Base-by-base conservation (phyloP, 1,140 invertebrate genomes). In the Bombus superbus region DNA sequence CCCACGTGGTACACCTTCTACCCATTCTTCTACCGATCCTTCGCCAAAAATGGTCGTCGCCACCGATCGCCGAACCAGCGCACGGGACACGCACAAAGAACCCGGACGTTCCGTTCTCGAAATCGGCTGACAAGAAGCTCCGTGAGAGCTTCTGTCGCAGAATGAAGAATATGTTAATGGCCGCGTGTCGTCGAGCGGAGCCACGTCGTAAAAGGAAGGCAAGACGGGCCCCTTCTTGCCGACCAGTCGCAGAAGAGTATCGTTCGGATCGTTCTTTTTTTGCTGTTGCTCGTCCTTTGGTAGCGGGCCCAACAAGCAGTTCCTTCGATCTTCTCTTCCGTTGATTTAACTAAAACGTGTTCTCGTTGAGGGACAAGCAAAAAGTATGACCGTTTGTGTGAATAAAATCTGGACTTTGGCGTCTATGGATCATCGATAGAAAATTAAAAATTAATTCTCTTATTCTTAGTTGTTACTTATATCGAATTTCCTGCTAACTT, bases 151-250 rank as follows among this genome's bases (percentile, higher is more conserved):
- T 76, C 74, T 68, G 77, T 47, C 42, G 77, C 28, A 66, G 72
- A 66, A 83, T 47, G 81, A 76, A 66, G 81, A 83, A 83, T 83
- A 83, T 83, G 72, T 72, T 76, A 83, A 83, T 83, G 59, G 57
- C 57, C 40, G 38, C 47, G 79, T 57, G 72, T 76, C 81, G 72
- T 22, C 42, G 72, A 83, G 62, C 35, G 40, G 2, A 66, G 40
- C 11, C 15, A 5, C 47, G 40, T 76, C 72, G 72, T 83, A 83
- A 83, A 83, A 83, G 81, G 81, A 76, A 82, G 69, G 32, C 32
- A 32, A 73, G 59, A 75, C 40, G 81, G 44, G 40, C 59, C 71
- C 53, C 71, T 62, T 64, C 69, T 74, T 32, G 81, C 10, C n/a
- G 53, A 40, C 42, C 72, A n/a, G 42, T 83, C 62, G 79, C 44